These are phyloP conservation scores for Sialis fuliginosa DNA, from an alignment of 2,888 invertebrate species.

Conservation along the genomic window DNA sequence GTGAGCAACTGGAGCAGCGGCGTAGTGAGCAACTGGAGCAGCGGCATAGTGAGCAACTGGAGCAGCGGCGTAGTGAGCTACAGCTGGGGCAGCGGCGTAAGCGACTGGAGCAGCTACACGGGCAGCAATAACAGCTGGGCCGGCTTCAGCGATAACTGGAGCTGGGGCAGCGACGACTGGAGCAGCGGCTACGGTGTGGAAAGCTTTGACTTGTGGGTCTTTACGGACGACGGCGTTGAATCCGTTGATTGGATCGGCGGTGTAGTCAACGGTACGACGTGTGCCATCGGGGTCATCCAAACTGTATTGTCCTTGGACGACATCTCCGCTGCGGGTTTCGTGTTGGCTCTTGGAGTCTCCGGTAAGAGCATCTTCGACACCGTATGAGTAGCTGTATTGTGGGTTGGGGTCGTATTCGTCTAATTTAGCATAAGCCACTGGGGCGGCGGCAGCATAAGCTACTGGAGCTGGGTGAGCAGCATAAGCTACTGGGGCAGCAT, in stretches of 20 bases:
- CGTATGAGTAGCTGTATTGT: conserved; percentile 29
- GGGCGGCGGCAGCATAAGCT: background rate
- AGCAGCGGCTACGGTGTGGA: conserved; percentile 20
- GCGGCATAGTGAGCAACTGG: conserved; percentile 17
- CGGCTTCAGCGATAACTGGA: conserved; percentile 2
- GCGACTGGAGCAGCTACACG: conserved; percentile 5
- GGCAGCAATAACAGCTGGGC: conserved; percentile 5
- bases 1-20: background rate
- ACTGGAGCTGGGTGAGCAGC: background rate
- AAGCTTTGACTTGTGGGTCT: conserved; percentile 13
- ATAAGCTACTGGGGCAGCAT: conserved; percentile 1
- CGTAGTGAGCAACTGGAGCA: background rate
- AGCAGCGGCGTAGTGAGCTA: background rate
- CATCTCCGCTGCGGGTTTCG: conserved; percentile 27
- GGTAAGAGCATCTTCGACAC: conserved; percentile 27
- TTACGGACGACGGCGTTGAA: conserved; percentile 30
- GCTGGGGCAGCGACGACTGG: conserved; percentile 6
- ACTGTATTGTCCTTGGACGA: conserved; percentile 28
- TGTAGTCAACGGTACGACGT: conserved; percentile 28
- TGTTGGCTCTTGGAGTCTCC: conserved; percentile 30
- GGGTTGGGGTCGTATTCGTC: conserved; percentile 25
- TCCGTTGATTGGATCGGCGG: conserved; percentile 29
- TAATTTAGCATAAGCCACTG: background rate
- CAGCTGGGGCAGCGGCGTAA: conserved; percentile 3
- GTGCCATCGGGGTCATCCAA: conserved; percentile 29